Percentiles rank a stretch among this genome's conserved stretches.
Conservation (phyloP, 2,888 invertebrate genomes). For the Tetrapedia diversipes region DNA sequence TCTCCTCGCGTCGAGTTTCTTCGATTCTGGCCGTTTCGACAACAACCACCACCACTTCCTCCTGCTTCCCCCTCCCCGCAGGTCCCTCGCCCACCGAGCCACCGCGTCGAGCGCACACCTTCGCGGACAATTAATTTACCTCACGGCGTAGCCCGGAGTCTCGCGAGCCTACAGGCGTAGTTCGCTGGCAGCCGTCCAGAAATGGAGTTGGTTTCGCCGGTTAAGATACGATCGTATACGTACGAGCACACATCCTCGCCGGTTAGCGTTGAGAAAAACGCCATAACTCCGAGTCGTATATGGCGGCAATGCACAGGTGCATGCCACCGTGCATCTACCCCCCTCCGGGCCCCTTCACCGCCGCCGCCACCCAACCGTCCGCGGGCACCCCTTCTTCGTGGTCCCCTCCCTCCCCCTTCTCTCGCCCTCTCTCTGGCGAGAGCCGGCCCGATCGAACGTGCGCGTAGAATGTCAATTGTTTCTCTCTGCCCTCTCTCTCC, state of each 20-base stretch:
- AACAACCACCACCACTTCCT: slow-evolving; percentile 15
- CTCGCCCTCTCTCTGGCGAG: slow-evolving; percentile 40
- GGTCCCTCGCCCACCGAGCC: slow-evolving; percentile 43
- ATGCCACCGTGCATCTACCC: slow-evolving; percentile 70
- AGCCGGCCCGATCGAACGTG: slow-evolving; percentile 68
- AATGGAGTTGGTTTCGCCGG: slow-evolving; percentile 81
- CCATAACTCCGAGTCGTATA: slow-evolving; percentile 81
- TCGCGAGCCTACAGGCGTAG: slow-evolving; percentile 52
- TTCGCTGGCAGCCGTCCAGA: slow-evolving; percentile 74
- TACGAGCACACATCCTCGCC: slow-evolving; percentile 58
- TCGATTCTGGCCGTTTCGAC: slow-evolving; percentile 8
- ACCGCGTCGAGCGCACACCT: slow-evolving; percentile 60
- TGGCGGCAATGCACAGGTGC: slow-evolving; percentile 82
- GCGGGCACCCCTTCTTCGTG: slow-evolving; percentile 58
- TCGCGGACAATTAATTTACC: slow-evolving; percentile 74
- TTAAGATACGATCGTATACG: slow-evolving; percentile 79
- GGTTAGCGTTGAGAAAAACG: slow-evolving; percentile 77
- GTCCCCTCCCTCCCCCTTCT: slow-evolving; percentile 44
- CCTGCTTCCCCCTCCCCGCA: neutral
- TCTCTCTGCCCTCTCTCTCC: slow-evolving; percentile 59
- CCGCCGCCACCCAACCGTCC: slow-evolving; percentile 47
- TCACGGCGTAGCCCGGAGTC: slow-evolving; percentile 49
- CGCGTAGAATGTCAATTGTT: slow-evolving; percentile 80
- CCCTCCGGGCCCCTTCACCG: slow-evolving; percentile 50
- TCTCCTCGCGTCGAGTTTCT: neutral